Conservation (phyloP, 2,888 invertebrate species). For the Cremastinae sp. region DNA sequence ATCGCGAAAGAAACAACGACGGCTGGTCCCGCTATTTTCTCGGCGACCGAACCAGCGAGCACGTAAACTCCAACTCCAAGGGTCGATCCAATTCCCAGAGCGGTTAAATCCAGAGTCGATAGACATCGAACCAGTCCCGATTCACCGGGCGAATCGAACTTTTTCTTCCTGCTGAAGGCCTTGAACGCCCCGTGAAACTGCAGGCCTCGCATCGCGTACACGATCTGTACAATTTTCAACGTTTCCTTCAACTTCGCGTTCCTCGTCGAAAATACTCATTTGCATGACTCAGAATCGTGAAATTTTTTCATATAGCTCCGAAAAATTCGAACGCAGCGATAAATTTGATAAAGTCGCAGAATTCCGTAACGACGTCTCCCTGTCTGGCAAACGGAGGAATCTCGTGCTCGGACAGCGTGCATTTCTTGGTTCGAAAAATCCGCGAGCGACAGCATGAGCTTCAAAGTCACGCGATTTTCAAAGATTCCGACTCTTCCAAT, state of each 20-base stretch:
- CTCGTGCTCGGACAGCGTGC: no score
- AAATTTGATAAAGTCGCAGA: background rate
- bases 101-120: conserved; percentile 91
- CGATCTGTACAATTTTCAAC: conserved; percentile 60
- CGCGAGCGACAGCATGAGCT: no score
- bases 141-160: conserved; percentile 61
- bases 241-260: background rate
- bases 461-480: no score
- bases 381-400: background rate
- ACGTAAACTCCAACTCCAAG: conserved; percentile 96
- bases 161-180: conserved; percentile 72
- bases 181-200: conserved; percentile 58
- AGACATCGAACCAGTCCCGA: conserved; percentile 86
- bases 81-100: conserved; percentile 90
- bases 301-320: background rate
- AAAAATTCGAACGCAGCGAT: background rate
- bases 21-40: conserved; percentile 91
- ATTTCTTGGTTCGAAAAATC: no score
- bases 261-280: background rate
- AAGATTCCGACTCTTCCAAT: no score
- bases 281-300: background rate
- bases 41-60: conserved; percentile 91
- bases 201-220: conserved; percentile 65
- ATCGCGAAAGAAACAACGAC: conserved; percentile 93
- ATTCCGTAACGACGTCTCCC: background rate